Evolutionary conservation across 1,140 invertebrate genomes (phyloP).

Genomic region (Myzus persicae): DNA sequence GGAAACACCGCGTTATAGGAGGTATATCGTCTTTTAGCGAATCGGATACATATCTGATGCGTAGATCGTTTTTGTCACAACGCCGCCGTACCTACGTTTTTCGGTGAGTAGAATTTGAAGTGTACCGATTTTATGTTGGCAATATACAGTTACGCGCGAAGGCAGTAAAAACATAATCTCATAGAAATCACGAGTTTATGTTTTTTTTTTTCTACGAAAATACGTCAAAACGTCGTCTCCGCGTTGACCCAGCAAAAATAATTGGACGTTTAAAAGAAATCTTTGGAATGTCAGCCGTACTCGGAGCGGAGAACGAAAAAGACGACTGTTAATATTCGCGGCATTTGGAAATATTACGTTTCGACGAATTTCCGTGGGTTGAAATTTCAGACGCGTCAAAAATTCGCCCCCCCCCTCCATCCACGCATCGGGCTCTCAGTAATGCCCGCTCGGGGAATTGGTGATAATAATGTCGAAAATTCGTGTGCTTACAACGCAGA

Average conservation of each 20-base stretch:
- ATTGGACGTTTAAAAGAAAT: slow-evolving; percentile 1
- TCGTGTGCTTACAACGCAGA: neutral
- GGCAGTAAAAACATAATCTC: neutral
- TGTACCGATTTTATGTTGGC: too few species aligned
- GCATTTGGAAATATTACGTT: neutral
- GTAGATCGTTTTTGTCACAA: too few species aligned
- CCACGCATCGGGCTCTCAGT: rapidly evolving
- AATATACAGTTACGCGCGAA: too few species aligned
- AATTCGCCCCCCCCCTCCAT: neutral
- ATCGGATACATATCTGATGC: too few species aligned
- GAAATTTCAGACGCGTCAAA: neutral
- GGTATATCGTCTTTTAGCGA: too few species aligned
- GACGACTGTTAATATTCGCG: neutral
- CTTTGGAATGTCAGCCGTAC: neutral
- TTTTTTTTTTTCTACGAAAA: neutral
- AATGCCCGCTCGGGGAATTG: neutral
- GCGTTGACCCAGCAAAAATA: neutral
- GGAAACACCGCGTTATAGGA: too few species aligned
- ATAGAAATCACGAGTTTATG: neutral
- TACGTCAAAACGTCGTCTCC: too few species aligned
- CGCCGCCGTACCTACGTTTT: too few species aligned
- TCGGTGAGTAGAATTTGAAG: too few species aligned
- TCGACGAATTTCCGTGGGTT: neutral
- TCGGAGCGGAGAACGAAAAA: neutral
- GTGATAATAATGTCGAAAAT: neutral